phyloP scores from a whole-genome alignment of 2,888 invertebrate genomes.

The Fragum fragum region DNA sequence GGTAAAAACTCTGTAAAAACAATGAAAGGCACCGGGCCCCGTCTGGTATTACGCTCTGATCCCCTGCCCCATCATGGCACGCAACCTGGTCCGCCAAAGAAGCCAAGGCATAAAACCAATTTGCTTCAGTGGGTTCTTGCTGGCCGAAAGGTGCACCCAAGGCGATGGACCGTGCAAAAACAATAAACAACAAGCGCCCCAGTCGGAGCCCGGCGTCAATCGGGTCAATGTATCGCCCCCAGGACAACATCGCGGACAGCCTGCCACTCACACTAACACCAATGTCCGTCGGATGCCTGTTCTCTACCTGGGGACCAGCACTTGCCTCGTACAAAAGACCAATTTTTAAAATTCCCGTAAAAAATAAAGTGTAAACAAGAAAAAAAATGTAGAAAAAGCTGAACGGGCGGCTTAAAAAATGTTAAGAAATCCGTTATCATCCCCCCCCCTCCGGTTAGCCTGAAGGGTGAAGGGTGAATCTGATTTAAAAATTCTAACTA shows the following conservation, averaged over 20 bases:
- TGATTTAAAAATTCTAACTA: no score
- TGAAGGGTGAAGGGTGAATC: no score
- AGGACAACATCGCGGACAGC: neutral
- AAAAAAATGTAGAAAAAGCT: neutral
- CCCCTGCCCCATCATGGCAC: neutral
- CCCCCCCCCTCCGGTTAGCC: neutral
- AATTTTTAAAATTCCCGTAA: neutral
- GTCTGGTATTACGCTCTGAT: neutral
- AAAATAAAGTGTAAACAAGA: neutral
- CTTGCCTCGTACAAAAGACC: neutral
- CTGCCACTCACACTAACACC: neutral
- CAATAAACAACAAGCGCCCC: neutral
- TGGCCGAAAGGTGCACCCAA: neutral
- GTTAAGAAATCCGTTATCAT: constrained; percentile 10
- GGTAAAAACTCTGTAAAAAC: neutral
- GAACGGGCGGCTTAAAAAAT: neutral
- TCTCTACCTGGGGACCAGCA: neutral
- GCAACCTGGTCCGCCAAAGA: neutral
- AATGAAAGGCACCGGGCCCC: neutral
- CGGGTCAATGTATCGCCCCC: neutral
- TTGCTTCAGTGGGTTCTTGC: neutral
- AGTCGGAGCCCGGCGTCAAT: neutral
- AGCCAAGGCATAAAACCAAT: neutral
- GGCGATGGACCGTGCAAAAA: neutral
- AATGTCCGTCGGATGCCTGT: neutral